Conservation (phyloP, 2,113 vertebrate species). For the Eulemur rufifrons region DNA sequence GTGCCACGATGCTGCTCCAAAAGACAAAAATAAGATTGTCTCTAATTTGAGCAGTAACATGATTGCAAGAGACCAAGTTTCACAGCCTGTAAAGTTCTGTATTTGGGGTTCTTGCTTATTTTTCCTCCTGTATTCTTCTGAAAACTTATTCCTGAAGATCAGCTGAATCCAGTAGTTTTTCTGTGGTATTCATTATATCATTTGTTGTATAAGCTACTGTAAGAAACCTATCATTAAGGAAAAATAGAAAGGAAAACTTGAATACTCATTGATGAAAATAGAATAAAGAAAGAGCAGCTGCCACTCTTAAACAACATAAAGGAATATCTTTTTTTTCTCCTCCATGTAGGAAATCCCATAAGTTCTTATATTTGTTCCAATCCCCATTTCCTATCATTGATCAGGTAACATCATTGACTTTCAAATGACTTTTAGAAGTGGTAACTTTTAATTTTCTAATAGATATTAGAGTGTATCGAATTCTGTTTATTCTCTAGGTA, state of each 20-base stretch:
- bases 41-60: slow-evolving; percentile 58
- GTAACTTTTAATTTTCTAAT: slow-evolving; percentile 63
- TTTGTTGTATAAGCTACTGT: slow-evolving; percentile 58
- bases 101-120: slow-evolving; percentile 58
- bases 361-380: slow-evolving; percentile 6
- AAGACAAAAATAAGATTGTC: slow-evolving; percentile 14
- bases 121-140: slow-evolving; percentile 22
- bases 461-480: slow-evolving; percentile 66
- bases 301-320: slow-evolving; percentile 67
- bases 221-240: slow-evolving; percentile 34
- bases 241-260: slow-evolving; percentile 63
- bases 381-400: neutral
- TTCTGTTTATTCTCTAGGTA: slow-evolving; percentile 73
- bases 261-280: slow-evolving; percentile 37
- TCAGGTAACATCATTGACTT: slow-evolving; percentile 61
- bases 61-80: slow-evolving; percentile 55
- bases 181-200: slow-evolving; percentile 43
- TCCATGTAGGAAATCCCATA: slow-evolving; percentile 24
- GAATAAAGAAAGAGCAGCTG: slow-evolving; percentile 66
- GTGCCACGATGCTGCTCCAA: slow-evolving; percentile 87
- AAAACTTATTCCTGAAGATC: slow-evolving; percentile 54
- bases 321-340: slow-evolving; percentile 54
- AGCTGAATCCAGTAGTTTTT: slow-evolving; percentile 44
- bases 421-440: slow-evolving; percentile 57
- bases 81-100: slow-evolving; percentile 56